Percentiles rank a stretch among this genome's conserved stretches.
Conservation (phyloP, 2,113 vertebrate genomes). For the Rhinogobius similis region DNA sequence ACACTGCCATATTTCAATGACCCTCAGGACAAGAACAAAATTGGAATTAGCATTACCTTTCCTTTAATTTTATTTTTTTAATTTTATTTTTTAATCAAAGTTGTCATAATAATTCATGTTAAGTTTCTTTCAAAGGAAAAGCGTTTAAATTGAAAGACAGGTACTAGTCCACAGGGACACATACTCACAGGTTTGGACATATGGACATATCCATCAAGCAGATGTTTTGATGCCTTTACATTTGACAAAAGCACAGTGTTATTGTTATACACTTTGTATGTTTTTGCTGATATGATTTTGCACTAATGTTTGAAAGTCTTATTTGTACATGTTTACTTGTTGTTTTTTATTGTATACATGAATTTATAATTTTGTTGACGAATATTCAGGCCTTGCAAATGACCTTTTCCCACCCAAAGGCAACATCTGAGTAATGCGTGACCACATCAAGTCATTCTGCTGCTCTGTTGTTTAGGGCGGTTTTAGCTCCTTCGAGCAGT, state of each 20-base stretch:
- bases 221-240: conserved; percentile 17
- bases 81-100: background rate
- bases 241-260: conserved; percentile 74
- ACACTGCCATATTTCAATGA: conserved; percentile 48
- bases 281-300: conserved; percentile 71
- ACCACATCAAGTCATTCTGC: conserved; percentile 22
- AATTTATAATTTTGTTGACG: background rate
- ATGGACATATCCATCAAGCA: conserved; percentile 13
- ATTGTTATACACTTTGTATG: conserved; percentile 56
- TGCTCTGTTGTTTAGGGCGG: conserved; percentile 7
- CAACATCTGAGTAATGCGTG: conserved; percentile 8
- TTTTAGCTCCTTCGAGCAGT: conserved; percentile 16
- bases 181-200: conserved; percentile 10
- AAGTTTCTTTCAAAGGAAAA: background rate
- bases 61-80: background rate
- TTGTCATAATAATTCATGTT: background rate
- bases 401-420: conserved; percentile 6
- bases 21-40: conserved; percentile 35
- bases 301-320: conserved; percentile 73
- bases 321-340: conserved; percentile 35
- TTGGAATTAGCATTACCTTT: background rate
- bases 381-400: background rate
- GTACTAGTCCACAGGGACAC: conserved; percentile 5
- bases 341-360: conserved; percentile 1
- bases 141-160: background rate